Base-by-base conservation (phyloP, 53 echinoderm and acorn worm species). In the Stichopus horrens region DNA sequence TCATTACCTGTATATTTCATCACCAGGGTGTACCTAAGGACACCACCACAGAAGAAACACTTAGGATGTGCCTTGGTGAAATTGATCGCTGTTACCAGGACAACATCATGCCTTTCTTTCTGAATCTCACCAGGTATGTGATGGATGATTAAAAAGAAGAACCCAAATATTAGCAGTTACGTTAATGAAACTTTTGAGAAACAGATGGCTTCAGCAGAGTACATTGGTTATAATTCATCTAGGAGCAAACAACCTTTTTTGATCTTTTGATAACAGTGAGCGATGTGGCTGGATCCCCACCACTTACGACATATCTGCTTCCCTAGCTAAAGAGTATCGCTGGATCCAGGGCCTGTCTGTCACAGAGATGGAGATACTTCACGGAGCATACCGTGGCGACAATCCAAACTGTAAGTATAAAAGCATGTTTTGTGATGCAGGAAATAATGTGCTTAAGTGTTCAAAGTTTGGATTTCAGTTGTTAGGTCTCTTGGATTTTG, bases 211-310 rank as follows among this genome's bases (percentile, higher is more conserved):
- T 37, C 37, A 37, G 37, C 37, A 37, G 37, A 37, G 37, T 2
- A 37, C 37, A 37, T 37, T 37, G 37, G 37, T 37, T 37, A 37
- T 37, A 37, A 1, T 37, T 0, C 2, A 37, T 37, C 37, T 37
- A 37, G 37, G 37, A 37, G 37, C 37, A 37, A 37, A 37, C 37
- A 37, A 37, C 37, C 23, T 23, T 7, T 74, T 74, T 74, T 54
- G 16, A 51, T 76, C 54, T 23, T 51, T 9, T 74, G 51, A 76
- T 53, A 76, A 51, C 82, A 96, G 96, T 83, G 96, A 95, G 76
- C 86, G 96, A 10, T 96, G 96, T 83, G 96, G 96, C 9, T 96
- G 96, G 96, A 96, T 96, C 21, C 96, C 96, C 1, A 93, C 95
- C 5, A 23, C 88, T 19, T 57, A 94, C 57, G 97, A 97, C 68